Conservation (phyloP, 2,888 invertebrate species). For the Ormyrus thymus region DNA sequence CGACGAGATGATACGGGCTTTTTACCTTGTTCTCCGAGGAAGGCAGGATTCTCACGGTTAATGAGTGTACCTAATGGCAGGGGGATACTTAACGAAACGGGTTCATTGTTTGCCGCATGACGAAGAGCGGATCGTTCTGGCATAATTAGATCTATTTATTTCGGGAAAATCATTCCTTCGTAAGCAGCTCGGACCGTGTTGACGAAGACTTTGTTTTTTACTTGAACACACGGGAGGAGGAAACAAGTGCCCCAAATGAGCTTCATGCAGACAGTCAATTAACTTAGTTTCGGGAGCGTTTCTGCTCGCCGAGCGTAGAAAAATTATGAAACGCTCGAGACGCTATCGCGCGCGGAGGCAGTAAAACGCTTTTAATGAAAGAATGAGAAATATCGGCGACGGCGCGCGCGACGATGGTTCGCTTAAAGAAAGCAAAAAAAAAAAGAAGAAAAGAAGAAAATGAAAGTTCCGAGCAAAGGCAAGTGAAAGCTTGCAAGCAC, state of each 20-base stretch:
- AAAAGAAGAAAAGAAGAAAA: not conserved
- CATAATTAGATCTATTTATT: too few species aligned
- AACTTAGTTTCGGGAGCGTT: conserved; percentile 15
- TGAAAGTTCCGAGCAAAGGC: not conserved
- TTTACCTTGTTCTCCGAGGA: too few species aligned
- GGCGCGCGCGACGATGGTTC: not conserved
- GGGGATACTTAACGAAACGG: too few species aligned
- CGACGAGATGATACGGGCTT: too few species aligned
- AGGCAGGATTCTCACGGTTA: too few species aligned
- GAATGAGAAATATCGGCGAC: conserved; percentile 24
- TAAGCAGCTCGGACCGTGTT: too few species aligned
- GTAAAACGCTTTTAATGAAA: conserved; percentile 34
- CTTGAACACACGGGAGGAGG: too few species aligned
- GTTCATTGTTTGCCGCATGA: too few species aligned
- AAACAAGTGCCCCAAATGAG: not conserved
- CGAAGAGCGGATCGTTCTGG: too few species aligned
- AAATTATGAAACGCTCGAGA: not conserved
- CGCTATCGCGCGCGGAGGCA: not conserved
- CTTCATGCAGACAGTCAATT: conserved; percentile 15
- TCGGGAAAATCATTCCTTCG: too few species aligned
- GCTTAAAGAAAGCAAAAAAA: not conserved
- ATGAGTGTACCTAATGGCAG: too few species aligned
- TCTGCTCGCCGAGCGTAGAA: not conserved
- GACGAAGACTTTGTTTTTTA: too few species aligned
- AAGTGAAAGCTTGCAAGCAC: not conserved